Base-by-base conservation (phyloP, 2,797 vertebrate genomes). In the Semaprochilodus insignis region DNA sequence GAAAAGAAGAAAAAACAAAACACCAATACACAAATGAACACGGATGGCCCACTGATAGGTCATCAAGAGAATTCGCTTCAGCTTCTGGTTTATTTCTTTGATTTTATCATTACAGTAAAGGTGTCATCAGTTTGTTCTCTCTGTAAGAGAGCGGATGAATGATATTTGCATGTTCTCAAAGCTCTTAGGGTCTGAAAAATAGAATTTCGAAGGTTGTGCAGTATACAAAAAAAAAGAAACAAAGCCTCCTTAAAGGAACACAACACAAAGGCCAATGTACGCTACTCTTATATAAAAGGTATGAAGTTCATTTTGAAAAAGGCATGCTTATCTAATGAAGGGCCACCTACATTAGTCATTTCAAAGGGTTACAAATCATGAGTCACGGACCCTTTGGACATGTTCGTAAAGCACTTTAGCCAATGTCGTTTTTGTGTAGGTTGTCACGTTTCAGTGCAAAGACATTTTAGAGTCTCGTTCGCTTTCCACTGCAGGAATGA, bases 201-300 rank as follows among this genome's bases (percentile, higher is more conserved):
- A 93, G 90, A 93, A 90, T 55, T 85, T 85, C 87, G 89, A 91
- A 89, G 92, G 92, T 89, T 93, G 92, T 91, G 93, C 88, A 91
- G 88, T 90, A 91, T 93, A 94, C 91, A 94, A 48, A 91, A 89
- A 44, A 44, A 44, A 94, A 92, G 94, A 95, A 95, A 93, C 93
- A 94, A 94, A 94, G 94, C 94, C 94, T 95, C 92, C 92, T 89
- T 77, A 88, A 93, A 92, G 91, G 93, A 92, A 93, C 84, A 94
- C 92, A 93, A 90, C 92, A 91, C 89, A 91, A 90, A 91, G 88
- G 83, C 79, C 71, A 76, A 82, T 51, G 87, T 85, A 79, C 86
- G 88, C 86, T 88, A 84, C 31, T 83, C 65, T 90, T 81, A 86
- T 93, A 94, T 78, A 95, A 95, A 95, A 95, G 76, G 90, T 93